A percentile compares a stretch with the other conserved stretches of the same genome.
Evolutionary conservation across 2,888 invertebrate genomes (phyloP).

Genomic region (Halocaridina rubra): DNA sequence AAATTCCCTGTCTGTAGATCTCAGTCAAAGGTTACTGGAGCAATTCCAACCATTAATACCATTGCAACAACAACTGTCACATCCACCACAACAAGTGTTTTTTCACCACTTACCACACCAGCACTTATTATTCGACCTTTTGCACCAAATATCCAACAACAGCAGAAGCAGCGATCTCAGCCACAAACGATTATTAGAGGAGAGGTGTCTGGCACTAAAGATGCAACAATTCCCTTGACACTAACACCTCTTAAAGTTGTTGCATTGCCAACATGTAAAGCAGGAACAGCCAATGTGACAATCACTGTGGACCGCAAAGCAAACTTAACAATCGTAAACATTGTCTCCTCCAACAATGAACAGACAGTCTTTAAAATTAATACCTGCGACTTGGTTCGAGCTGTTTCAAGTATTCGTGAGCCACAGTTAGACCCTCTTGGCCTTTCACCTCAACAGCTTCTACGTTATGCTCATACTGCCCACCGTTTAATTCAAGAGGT

Average conservation of each 20-base stretch:
- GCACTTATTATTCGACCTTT: slow-evolving; percentile 36
- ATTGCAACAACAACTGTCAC: slow-evolving; percentile 2
- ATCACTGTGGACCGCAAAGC: slow-evolving; percentile 61
- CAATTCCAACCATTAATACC: background rate
- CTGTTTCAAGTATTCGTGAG: slow-evolving; percentile 60
- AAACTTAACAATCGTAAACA: slow-evolving; percentile 51
- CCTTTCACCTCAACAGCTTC: slow-evolving; percentile 47
- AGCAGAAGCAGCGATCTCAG: background rate
- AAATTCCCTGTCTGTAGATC: slow-evolving; percentile 44
- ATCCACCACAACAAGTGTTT: slow-evolving; percentile 3
- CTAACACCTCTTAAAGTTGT: slow-evolving; percentile 42
- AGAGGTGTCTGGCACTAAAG: background rate
- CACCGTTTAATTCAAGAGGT: slow-evolving; percentile 50
- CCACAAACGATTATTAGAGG: background rate
- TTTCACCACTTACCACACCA: slow-evolving; percentile 14
- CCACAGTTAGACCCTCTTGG: slow-evolving; percentile 57
- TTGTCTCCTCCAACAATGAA: slow-evolving; percentile 60
- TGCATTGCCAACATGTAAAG: slow-evolving; percentile 14
- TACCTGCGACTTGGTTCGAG: slow-evolving; percentile 57
- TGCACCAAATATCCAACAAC: slow-evolving; percentile 4
- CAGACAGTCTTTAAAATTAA: slow-evolving; percentile 62
- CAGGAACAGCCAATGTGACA: slow-evolving; percentile 57
- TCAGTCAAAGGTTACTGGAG: slow-evolving; percentile 30
- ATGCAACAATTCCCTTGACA: slow-evolving; percentile 28
- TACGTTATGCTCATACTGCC: slow-evolving; percentile 55